Evolutionary conservation across 2,113 vertebrate genomes (phyloP).

Genomic region (Pelecanus crispus): DNA sequence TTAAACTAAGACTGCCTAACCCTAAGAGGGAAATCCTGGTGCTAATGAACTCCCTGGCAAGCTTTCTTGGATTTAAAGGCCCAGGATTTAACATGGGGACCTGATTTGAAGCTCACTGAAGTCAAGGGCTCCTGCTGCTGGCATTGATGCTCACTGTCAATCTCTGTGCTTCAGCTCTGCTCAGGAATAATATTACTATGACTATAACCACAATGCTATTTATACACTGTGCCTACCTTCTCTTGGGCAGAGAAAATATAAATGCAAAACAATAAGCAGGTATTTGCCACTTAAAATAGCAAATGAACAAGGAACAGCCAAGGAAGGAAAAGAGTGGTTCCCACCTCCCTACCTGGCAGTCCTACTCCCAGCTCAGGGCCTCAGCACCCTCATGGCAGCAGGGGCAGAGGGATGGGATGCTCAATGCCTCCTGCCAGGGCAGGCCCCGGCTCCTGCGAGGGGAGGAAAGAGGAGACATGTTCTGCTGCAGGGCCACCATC

Average conservation of each 20-base stretch:
- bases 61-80: not conserved
- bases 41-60: not conserved
- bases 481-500: not conserved
- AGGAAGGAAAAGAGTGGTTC: not conserved
- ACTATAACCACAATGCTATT: not conserved
- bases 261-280: not conserved
- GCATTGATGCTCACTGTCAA: not conserved
- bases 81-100: not conserved
- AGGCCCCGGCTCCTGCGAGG: not conserved
- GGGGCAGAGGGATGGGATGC: not conserved
- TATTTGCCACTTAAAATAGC: not conserved
- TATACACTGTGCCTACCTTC: not conserved
- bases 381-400: not conserved
- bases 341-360: not conserved
- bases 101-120: not conserved
- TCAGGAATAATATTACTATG: not conserved
- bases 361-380: not conserved
- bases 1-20: not conserved
- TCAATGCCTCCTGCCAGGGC: not conserved
- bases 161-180: not conserved
- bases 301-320: not conserved
- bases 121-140: not conserved
- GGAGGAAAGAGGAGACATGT: not conserved
- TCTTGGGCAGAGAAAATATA: not conserved
- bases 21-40: not conserved